Conservation (phyloP, 2,797 vertebrate species). For the Schizopygopsis pylzovi region DNA sequence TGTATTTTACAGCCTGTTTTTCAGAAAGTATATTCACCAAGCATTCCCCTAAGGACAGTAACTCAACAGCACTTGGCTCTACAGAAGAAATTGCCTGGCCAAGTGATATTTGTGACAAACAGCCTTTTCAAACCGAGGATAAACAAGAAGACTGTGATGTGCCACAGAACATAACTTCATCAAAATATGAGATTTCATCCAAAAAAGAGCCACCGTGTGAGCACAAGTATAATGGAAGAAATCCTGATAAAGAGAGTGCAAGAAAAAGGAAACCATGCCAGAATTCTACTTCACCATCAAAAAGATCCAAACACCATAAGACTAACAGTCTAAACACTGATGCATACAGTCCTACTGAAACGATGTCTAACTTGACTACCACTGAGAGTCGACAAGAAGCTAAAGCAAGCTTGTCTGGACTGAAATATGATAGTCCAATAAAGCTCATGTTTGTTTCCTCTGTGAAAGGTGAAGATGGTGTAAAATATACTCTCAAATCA, state of each 20-base stretch:
- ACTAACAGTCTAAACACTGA: slow-evolving; percentile 27
- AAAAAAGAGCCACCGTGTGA: slow-evolving; percentile 32
- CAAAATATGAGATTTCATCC: slow-evolving; percentile 46
- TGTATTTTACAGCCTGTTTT: slow-evolving; percentile 78
- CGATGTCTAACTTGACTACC: slow-evolving; percentile 43
- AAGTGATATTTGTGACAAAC: slow-evolving; percentile 19
- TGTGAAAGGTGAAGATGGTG: slow-evolving; percentile 83
- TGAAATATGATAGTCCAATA: slow-evolving; percentile 89
- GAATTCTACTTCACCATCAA: slow-evolving; percentile 60
- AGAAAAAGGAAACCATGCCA: slow-evolving; percentile 50
- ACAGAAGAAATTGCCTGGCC: slow-evolving; percentile 7
- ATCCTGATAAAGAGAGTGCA: slow-evolving; percentile 46
- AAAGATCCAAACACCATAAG: slow-evolving; percentile 44
- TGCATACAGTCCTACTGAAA: slow-evolving; percentile 44
- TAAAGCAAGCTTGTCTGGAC: slow-evolving; percentile 53
- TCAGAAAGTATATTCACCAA: slow-evolving; percentile 76
- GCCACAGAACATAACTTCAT: slow-evolving; percentile 38
- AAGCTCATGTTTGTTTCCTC: slow-evolving; percentile 97
- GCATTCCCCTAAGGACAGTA: slow-evolving; percentile 72
- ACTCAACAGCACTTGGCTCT: slow-evolving; percentile 28
- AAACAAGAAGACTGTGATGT: slow-evolving; percentile 47
- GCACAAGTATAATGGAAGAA: slow-evolving; percentile 32
- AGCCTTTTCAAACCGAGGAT: slow-evolving; percentile 29
- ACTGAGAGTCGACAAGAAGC: slow-evolving; percentile 51
- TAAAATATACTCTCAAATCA: slow-evolving; percentile 92